Conservation (phyloP, 2,797 vertebrate genomes). For the Acanthopagrus latus region DNA sequence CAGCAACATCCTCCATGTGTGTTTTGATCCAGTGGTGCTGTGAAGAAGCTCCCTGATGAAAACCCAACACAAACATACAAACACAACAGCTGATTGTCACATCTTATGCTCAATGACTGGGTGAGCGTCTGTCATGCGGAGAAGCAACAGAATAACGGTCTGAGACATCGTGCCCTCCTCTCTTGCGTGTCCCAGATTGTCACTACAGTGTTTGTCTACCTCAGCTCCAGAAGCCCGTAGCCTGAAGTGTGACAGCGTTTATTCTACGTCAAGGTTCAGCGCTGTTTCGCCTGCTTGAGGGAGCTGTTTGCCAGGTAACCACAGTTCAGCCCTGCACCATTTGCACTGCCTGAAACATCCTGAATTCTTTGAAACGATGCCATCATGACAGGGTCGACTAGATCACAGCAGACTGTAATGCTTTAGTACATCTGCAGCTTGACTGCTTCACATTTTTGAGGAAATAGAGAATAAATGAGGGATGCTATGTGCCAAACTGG, state of each 20-base stretch:
- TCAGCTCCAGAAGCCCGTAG: not conserved
- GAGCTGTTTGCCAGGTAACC: not conserved
- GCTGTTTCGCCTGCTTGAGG: not conserved
- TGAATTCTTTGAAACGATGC: slow-evolving; percentile 5
- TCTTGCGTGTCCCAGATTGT: not conserved
- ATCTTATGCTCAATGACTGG: not conserved
- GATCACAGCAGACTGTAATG: not conserved
- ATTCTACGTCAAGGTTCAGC: not conserved
- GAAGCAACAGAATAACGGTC: not conserved
- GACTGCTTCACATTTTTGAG: not conserved
- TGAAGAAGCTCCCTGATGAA: not conserved
- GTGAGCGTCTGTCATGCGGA: not conserved
- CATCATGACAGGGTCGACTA: not conserved
- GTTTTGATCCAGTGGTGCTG: not conserved
- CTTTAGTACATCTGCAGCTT: slow-evolving; percentile 4
- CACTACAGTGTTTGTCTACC: not conserved
- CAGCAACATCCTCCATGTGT: not conserved
- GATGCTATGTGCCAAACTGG: not conserved
- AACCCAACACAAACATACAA: too few species aligned
- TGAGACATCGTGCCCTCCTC: not conserved
- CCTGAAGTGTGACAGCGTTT: not conserved
- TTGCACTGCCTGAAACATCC: not conserved
- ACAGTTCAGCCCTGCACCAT: not conserved
- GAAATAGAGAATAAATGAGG: not conserved
- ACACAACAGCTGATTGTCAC: not conserved